Percentiles rank a stretch among this genome's conserved stretches.
These are phyloP conservation scores for Polymixis flavicincta DNA, from an alignment of 2,888 invertebrate species.

Conservation along the genomic window DNA sequence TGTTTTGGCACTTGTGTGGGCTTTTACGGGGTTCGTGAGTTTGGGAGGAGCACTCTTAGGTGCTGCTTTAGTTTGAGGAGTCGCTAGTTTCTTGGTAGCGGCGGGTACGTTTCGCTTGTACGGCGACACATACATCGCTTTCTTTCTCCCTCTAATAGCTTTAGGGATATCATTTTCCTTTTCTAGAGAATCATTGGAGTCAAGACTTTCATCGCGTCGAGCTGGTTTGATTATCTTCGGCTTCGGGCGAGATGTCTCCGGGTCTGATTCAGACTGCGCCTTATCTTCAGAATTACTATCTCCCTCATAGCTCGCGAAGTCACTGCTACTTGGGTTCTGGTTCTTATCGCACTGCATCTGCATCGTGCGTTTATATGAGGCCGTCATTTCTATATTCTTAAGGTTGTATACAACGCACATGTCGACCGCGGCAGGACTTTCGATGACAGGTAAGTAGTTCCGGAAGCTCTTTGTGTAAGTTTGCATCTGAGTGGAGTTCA, in stretches of 20 bases:
- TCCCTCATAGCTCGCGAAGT: conserved; percentile 89
- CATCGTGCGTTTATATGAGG: conserved; percentile 78
- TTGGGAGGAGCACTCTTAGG: conserved; percentile 72
- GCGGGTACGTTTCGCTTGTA: conserved; percentile 84
- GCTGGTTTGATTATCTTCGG: conserved; percentile 91
- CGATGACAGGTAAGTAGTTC: conserved; percentile 87
- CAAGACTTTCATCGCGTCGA: conserved; percentile 83
- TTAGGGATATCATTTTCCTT: conserved; percentile 88
- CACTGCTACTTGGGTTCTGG: conserved; percentile 81
- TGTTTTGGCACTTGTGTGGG: conserved; percentile 80
- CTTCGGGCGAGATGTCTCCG: conserved; percentile 84
- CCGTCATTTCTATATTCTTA: conserved; percentile 87
- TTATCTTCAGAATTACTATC: conserved; percentile 91
- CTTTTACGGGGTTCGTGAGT: conserved; percentile 72
- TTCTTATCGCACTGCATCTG: conserved; percentile 71
- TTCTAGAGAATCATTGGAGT: conserved; percentile 86
- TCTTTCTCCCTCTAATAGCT: conserved; percentile 92
- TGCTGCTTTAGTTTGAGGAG: conserved; percentile 66
- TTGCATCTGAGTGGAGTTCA: conserved; percentile 90
- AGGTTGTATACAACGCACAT: conserved; percentile 87
- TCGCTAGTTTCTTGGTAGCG: conserved; percentile 77
- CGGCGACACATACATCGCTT: conserved; percentile 92
- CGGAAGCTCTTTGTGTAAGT: conserved; percentile 90
- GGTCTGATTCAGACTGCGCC: conserved; percentile 86
- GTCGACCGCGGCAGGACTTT: conserved; percentile 85